These are phyloP conservation scores for Pogonomyrmex barbatus DNA, from an alignment of 1,140 invertebrate species.

Conservation along the genomic window DNA sequence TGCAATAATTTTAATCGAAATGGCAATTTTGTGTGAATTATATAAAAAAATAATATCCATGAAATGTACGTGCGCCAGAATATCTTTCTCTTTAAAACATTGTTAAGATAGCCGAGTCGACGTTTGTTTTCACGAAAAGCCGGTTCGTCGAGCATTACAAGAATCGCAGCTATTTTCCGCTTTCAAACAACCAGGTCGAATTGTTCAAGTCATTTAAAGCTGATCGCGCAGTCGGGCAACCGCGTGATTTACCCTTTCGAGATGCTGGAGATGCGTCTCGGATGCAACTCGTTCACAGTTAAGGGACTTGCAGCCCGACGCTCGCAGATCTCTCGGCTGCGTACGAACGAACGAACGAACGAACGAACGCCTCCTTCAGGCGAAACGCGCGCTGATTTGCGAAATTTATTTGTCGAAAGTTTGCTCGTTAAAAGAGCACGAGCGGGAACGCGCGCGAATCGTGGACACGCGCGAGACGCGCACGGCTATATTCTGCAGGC, in stretches of 20 bases:
- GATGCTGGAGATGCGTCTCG: slow-evolving; percentile 4
- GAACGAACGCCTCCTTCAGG: slow-evolving; percentile 39
- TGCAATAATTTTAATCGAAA: background rate
- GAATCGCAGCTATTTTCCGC: background rate
- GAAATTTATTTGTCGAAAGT: slow-evolving; percentile 76
- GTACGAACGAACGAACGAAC: slow-evolving; percentile 5
- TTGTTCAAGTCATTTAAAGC: background rate
- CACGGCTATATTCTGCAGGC: background rate
- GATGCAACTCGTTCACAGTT: slow-evolving; percentile 19
- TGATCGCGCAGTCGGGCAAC: background rate
- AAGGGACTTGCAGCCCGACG: background rate
- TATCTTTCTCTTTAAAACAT: background rate
- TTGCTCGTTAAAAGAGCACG: slow-evolving; percentile 73
- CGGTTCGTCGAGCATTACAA: background rate
- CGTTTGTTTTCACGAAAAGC: background rate
- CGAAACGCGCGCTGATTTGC: slow-evolving; percentile 67
- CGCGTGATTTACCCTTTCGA: background rate
- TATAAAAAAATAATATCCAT: background rate
- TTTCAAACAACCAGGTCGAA: background rate
- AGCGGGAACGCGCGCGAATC: background rate
- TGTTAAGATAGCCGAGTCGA: background rate
- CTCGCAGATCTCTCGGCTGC: slow-evolving; percentile 25
- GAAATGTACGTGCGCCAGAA: background rate
- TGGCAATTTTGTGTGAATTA: background rate
- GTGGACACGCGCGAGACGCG: background rate